These are phyloP conservation scores for Lichenostomus cassidix DNA, from an alignment of 2,113 vertebrate genomes.

Conservation along the genomic window DNA sequence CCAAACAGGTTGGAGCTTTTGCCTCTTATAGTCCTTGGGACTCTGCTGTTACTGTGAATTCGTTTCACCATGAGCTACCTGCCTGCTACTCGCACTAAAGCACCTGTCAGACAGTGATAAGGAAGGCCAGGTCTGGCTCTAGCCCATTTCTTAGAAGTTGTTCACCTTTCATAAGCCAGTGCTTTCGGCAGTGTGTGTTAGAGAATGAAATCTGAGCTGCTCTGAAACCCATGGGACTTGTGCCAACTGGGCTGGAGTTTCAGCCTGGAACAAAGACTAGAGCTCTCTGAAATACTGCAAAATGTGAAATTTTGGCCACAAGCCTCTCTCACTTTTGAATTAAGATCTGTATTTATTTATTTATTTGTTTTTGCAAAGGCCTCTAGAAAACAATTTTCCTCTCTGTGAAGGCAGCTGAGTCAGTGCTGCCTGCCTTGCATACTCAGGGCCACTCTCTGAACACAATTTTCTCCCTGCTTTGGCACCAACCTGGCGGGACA, in stretches of 20 bases:
- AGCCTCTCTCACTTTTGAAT: not conserved
- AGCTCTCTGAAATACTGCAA: slow-evolving; percentile 8
- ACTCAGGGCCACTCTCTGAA: not conserved
- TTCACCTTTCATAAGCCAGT: not conserved
- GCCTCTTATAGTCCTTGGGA: not conserved
- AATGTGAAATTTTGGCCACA: not conserved
- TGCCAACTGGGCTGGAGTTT: not conserved
- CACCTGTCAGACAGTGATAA: not conserved
- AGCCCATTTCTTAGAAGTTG: not conserved
- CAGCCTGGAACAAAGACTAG: not conserved
- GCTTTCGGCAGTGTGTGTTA: not conserved
- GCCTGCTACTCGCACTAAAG: not conserved
- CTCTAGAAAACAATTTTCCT: not conserved
- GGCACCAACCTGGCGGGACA: not conserved
- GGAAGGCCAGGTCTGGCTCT: not conserved
- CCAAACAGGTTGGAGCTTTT: not conserved
- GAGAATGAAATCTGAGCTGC: not conserved
- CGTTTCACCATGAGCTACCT: not conserved
- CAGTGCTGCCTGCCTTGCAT: not conserved
- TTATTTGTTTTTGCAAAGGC: not conserved
- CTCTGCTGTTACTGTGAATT: not conserved
- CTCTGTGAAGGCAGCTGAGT: not conserved
- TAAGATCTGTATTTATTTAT: not conserved
- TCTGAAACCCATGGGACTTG: not conserved
- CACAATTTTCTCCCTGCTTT: not conserved